Conservation (phyloP, 1,140 invertebrate species). For the Apis dorsata region DNA sequence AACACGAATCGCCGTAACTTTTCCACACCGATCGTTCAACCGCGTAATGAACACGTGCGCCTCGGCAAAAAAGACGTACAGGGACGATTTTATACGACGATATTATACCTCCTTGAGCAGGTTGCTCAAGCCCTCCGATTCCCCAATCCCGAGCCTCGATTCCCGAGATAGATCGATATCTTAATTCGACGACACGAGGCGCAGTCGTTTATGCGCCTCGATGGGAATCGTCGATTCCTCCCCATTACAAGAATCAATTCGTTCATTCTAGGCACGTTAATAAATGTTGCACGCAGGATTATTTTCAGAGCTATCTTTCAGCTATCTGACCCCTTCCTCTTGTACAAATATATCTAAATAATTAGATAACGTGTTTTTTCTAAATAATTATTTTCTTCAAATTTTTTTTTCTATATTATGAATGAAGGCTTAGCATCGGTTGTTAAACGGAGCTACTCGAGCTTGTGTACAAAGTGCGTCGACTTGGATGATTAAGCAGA, state of each 20-base stretch:
- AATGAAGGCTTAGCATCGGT: background rate
- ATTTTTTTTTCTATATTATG: background rate
- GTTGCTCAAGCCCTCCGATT: background rate
- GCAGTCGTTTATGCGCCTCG: background rate
- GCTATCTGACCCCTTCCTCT: too few species aligned
- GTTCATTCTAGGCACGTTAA: background rate
- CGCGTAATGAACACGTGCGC: conserved; percentile 19
- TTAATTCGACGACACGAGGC: conserved; percentile 14
- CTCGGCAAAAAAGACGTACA: background rate
- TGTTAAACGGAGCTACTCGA: background rate
- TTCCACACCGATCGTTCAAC: background rate
- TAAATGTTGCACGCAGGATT: background rate
- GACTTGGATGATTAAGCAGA: conserved; percentile 26
- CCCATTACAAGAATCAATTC: conserved; percentile 16
- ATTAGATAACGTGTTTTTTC: background rate
- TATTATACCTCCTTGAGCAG: conserved; percentile 15
- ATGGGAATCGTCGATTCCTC: background rate
- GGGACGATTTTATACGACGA: background rate
- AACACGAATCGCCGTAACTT: background rate
- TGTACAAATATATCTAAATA: background rate
- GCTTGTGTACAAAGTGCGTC: background rate
- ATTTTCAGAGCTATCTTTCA: too few species aligned
- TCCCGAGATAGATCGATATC: conserved; percentile 15
- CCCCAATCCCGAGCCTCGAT: conserved; percentile 12
- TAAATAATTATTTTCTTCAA: too few species aligned